Percentiles rank a stretch among this genome's conserved stretches.
Evolutionary conservation across 2,113 vertebrate species (phyloP).

Genomic region (Origma solitaria): DNA sequence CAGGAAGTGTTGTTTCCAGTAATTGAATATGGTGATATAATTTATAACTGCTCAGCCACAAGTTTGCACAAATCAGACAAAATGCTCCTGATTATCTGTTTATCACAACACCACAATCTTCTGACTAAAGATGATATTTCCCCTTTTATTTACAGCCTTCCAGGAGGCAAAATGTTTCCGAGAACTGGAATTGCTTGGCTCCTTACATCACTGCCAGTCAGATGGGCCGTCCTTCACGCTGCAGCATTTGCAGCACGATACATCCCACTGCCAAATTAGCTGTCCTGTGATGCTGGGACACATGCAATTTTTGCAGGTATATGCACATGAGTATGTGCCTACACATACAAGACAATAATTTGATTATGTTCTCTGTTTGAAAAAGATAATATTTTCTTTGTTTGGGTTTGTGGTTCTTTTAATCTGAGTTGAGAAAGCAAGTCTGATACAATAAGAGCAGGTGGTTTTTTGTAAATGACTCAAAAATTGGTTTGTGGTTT

Average conservation of each 20-base stretch:
- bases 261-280: not conserved
- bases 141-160: not conserved
- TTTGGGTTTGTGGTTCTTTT: not conserved
- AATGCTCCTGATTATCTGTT: constrained; percentile 17
- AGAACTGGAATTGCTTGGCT: not conserved
- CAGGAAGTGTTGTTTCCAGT: constrained; percentile 53
- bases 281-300: not conserved
- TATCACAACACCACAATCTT: not conserved
- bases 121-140: not conserved
- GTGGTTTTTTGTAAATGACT: fast-evolving
- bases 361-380: not conserved
- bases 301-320: not conserved
- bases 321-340: not conserved
- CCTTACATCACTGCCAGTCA: not conserved
- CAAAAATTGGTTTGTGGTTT: not conserved
- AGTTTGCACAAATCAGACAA: constrained; percentile 23
- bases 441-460: not conserved
- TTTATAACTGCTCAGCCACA: constrained; percentile 25
- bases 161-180: not conserved
- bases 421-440: not conserved
- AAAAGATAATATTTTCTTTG: not conserved
- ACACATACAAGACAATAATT: not conserved
- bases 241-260: not conserved
- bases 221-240: not conserved
- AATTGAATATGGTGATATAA: constrained; percentile 52